Conservation (phyloP, 2,797 vertebrate species). For the Apogon hyalosoma region DNA sequence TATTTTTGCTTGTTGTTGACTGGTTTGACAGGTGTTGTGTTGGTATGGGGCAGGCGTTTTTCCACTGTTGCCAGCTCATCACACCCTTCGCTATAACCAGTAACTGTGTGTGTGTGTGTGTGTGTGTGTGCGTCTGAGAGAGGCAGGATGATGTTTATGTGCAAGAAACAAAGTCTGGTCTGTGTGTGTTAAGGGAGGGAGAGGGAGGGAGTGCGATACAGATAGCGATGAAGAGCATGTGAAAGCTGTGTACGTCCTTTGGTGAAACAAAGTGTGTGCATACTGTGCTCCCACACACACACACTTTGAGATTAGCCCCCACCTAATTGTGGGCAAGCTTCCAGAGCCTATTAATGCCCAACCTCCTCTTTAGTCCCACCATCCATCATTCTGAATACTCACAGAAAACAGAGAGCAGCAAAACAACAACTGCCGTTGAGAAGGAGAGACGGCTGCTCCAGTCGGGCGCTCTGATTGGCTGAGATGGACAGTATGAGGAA, state of each 20-base stretch:
- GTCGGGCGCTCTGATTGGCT: conserved; percentile 73
- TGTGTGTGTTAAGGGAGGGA: conserved; percentile 43
- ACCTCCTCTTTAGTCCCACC: conserved; percentile 73
- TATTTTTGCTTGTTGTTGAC: conserved; percentile 43
- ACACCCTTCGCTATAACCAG: conserved; percentile 68
- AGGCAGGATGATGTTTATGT: conserved; percentile 49
- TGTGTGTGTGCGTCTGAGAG: neutral
- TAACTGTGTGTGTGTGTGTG: conserved; percentile 41
- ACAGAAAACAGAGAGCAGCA: conserved; percentile 65
- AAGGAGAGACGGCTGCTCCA: conserved; percentile 60
- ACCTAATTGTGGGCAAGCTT: conserved; percentile 64
- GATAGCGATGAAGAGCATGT: conserved; percentile 50
- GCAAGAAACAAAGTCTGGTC: conserved; percentile 61
- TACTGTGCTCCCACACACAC: conserved; percentile 1
- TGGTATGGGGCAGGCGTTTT: conserved; percentile 60
- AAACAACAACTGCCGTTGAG: conserved; percentile 84
- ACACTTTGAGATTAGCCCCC: conserved; percentile 60
- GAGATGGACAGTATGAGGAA: conserved; percentile 33
- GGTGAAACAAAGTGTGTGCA: conserved; percentile 38
- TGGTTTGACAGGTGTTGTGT: conserved; percentile 67
- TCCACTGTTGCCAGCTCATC: conserved; percentile 55
- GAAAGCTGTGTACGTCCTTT: conserved; percentile 35
- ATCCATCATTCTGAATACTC: conserved; percentile 73
- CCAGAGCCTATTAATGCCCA: conserved; percentile 74
- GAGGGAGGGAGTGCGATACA: conserved; percentile 17